Evolutionary conservation across 2,797 vertebrate genomes (phyloP), one percentile per base, ranked within the genome.

Genomic region (Gypaetus barbatus): DNA sequence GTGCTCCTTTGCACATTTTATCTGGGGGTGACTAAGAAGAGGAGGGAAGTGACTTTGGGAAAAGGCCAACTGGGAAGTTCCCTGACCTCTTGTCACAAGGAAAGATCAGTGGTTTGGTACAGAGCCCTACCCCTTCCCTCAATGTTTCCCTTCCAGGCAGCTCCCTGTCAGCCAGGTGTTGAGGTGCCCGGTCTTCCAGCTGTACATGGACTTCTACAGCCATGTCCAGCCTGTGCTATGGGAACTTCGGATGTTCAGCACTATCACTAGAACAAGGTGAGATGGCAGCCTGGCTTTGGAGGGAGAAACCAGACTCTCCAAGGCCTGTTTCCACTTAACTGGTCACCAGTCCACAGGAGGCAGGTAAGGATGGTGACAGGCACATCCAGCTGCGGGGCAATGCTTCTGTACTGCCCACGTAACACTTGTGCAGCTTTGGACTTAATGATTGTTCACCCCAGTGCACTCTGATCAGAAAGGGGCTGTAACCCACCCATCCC

Each of bases 331-430:
- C 56, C 30, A 46, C 4, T 48, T 64, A 44, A 44, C 52, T 13
- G 25, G 33, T 65, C 9, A 12, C 46, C 46, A 84, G 35, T 43
- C 56, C 11, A 9, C 13, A 78, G 52, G 76, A 89, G 37, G 65
- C 64, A 68, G 37, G 37, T 63, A 30, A 52, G 57, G 48, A 22
- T 33, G 28, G 44, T 3, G 17, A 43, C 5, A 6, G 39, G 52
- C 51, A 33, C 33, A 25, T n/a, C 16, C 4, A 71, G 46, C 44
- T 73, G 43, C 1, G 0, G 17, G 51, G 24, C 30, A 43, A 0
- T 52, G 44, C 28, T 44, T 83, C 51, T 70, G 19, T 52, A 27
- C 57, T 71, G 49, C 18, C 13, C 37, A 7, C 1, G 0, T 4
- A 41, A 58, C 11, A 9, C 63, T 54, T 70, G 30, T 84, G 69